phyloP scores from a whole-genome alignment of 2,888 invertebrate genomes.

The Tuta absoluta region DNA sequence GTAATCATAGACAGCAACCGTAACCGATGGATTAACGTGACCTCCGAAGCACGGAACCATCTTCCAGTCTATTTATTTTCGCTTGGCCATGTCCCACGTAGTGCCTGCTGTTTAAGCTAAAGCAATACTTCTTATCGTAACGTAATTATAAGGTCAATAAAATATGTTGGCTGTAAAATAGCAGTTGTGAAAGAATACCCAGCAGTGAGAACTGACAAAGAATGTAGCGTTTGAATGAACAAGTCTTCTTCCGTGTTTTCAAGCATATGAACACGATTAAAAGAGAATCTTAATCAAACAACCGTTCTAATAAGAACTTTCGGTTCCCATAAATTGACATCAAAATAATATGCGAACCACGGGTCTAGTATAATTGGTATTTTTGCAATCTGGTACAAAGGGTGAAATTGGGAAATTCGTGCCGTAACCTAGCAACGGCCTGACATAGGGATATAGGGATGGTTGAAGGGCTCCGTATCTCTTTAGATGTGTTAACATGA shows the following conservation, averaged over 20 bases:
- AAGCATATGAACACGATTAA: conserved; percentile 1
- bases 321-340: background rate
- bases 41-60: too few species aligned
- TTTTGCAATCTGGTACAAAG: conserved; percentile 44
- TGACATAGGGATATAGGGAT: conserved; percentile 19
- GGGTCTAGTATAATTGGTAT: conserved; percentile 14
- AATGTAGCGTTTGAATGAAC: too few species aligned
- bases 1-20: too few species aligned
- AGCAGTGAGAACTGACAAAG: too few species aligned
- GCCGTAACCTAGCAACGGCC: conserved; percentile 65
- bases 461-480: conserved; percentile 11
- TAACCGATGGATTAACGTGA: too few species aligned
- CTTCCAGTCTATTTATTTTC: too few species aligned
- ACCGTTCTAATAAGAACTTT: conserved; percentile 10
- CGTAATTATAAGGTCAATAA: too few species aligned
- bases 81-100: background rate
- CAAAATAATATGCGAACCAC: conserved; percentile 2
- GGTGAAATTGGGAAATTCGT: conserved; percentile 62
- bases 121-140: background rate
- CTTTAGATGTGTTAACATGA: conserved; percentile 10
- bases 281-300: background rate
- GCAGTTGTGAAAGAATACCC: too few species aligned
- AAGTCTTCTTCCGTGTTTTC: background rate
- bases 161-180: too few species aligned
- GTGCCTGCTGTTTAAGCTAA: background rate